Percentiles rank a stretch among this genome's conserved stretches.
Conservation (phyloP, 2,797 vertebrate species). For the Cossypha polioptera region DNA sequence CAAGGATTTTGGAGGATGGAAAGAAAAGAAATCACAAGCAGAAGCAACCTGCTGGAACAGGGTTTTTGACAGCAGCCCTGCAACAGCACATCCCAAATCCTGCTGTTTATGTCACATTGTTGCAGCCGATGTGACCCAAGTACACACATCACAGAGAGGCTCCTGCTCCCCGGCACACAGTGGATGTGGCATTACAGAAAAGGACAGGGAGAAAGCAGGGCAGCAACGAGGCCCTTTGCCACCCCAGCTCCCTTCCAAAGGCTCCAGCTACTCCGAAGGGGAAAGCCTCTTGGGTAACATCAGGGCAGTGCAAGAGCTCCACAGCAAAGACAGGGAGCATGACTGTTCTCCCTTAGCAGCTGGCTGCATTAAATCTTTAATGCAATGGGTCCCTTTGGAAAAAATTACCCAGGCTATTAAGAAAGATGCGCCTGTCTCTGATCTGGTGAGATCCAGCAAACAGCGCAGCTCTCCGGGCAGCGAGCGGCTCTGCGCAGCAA, state of each 20-base stretch:
- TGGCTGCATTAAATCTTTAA: constrained; percentile 22
- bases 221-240: not conserved
- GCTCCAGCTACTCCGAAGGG: not conserved
- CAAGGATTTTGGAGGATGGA: not conserved
- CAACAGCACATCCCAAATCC: not conserved
- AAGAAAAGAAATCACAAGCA: not conserved
- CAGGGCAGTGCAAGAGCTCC: not conserved
- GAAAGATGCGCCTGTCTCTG: not conserved
- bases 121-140: not conserved
- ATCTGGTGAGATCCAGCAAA: constrained; percentile 15
- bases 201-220: not conserved
- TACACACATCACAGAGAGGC: not conserved
- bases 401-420: constrained; percentile 30
- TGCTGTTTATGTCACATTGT: not conserved
- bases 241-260: not conserved
- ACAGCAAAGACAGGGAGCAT: not conserved
- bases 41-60: not conserved
- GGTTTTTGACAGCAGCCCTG: not conserved
- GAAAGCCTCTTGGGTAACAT: not conserved
- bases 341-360: not conserved
- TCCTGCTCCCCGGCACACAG: not conserved
- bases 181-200: accelerated
- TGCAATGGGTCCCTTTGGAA: constrained; percentile 5
- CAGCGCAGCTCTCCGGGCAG: not conserved
- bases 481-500: not conserved